Evolutionary conservation across 1,140 invertebrate genomes (phyloP), one percentile per base, ranked within the genome.

Genomic region (Trachymyrmex septentrionalis): DNA sequence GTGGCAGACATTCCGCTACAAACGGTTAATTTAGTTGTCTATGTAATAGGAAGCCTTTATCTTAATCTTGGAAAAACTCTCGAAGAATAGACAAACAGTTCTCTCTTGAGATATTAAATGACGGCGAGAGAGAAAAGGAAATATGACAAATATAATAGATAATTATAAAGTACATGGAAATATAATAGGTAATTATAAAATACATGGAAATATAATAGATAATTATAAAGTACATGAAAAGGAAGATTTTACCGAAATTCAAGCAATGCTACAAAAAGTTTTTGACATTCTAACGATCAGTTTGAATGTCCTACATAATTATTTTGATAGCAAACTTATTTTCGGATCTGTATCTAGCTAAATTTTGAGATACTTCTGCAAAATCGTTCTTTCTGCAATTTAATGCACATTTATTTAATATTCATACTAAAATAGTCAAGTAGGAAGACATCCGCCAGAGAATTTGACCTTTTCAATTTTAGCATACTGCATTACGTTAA

Each of bases 21-120:
- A 24, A 63, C 44, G n/a, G n/a, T 80, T 38, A 64, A 64, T 64
- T 78, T 66, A 38, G 21, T 16, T 6, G 72, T 53, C 30, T 9
- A 6, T 34, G 10, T n/a, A 24, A 69, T 14, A 24, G 57, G 16
- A 50, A 50, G 53, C 4, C 4, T 67, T 80, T 81, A 24, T 61
- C 30, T 69, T 50, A 27, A 48, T 61, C 21, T 50, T 19, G 19
- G 50, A 57, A 38, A 30, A 21, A 19, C 21, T 69, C 21, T 67
- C 44, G 14, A 53, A 55, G 16, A 38, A 38, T 24, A 34, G 34
- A 30, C 64, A 24, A 55, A 71, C 2, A 16, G 34, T 34, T 66
- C 44, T 48, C 48, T 9, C 5, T 12, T 21, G 14, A 55, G 6
- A 55, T 10, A 27, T 64, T 4, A 50, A 38, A 16, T 14, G 61